Evolutionary conservation across 2,797 vertebrate genomes (phyloP), one percentile per base, ranked within the genome.

Genomic region (Takifugu ocellatus): DNA sequence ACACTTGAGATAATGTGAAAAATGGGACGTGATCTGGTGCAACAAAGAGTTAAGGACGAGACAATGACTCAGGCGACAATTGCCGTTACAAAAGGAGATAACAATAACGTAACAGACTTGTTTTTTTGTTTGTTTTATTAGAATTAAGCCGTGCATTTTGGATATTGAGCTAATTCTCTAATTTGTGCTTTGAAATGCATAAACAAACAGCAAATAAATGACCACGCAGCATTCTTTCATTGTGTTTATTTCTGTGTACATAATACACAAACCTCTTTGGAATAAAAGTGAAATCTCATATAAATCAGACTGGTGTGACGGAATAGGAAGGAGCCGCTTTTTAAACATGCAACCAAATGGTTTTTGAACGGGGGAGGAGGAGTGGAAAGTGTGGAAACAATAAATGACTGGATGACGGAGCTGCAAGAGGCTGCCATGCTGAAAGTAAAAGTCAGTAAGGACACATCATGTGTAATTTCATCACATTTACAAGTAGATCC

Each of bases 201-300:
- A 68, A 17, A 62, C 56, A 65, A 11, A 77, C 27, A 54, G 21
- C 39, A 29, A 48, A 43, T 17, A 54, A 49, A 66, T 24, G 0
- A 61, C 10, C 45, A 68, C 55, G 57, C 78, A 72, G 44, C 59
- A 63, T 69, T 73, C 21, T 84, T 84, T 87, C 83, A 83, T 85
- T 58, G 51, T 68, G 56, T 87, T 85, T 80, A 87, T 87, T 87
- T 79, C 72, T 68, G 78, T 88, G 82, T 77, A 77, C 78, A 73
- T 78, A 49, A 86, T 80, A 90, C 74, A 89, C 83, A 83, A 82
- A 80, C 62, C 2, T 89, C 75, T 91, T 90, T 81, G 84, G 85
- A 87, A 85, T 88, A 83, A 83, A 90, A 81, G 66, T 52, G 53
- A 76, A 81, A 82, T 74, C 63, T 88, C 67, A 85, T 65, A 63